A percentile compares a stretch with the other conserved stretches of the same genome.
Evolutionary conservation across 2,888 invertebrate species (phyloP).

Genomic region (Bellardia bayeri): DNA sequence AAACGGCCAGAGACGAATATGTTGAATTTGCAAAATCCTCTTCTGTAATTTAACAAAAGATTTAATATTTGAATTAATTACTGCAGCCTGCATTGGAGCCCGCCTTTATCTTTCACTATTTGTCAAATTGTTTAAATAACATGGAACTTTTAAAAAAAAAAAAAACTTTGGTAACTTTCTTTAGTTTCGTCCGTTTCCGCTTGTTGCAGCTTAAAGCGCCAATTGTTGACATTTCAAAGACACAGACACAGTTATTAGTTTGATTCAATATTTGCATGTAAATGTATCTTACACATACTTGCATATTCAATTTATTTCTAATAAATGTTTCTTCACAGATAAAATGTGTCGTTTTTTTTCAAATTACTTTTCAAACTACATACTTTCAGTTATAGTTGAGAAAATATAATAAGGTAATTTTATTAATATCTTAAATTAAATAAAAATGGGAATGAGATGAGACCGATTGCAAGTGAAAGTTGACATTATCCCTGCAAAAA

Average conservation of each 20-base stretch:
- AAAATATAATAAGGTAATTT: too few species aligned
- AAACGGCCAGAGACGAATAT: conserved; percentile 7
- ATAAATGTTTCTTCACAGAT: too few species aligned
- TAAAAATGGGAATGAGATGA: too few species aligned
- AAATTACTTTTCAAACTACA: too few species aligned
- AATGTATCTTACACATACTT: not conserved
- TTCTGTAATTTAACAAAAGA: conserved; percentile 36
- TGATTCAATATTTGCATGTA: conserved; percentile 41
- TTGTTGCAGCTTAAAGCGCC: conserved; percentile 40
- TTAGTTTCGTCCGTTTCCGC: conserved; percentile 50
- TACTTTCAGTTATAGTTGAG: too few species aligned
- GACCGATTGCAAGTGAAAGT: too few species aligned
- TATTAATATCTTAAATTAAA: too few species aligned
- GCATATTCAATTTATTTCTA: not conserved
- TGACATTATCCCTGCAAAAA: too few species aligned
- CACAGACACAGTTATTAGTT: conserved; percentile 19
- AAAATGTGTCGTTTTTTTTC: not conserved
- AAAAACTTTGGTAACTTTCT: conserved; percentile 3
- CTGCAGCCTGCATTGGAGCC: conserved; percentile 30
- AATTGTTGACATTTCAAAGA: conserved; percentile 50
- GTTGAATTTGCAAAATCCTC: conserved; percentile 18
- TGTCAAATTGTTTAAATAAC: conserved; percentile 29
- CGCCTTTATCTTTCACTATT: conserved; percentile 1
- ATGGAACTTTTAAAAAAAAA: not conserved
- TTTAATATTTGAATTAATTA: conserved; percentile 64